Evolutionary conservation across 30 jellyfish, hydroid and myxozoan species (phyloP).

Genomic region (Rhopilema esculentum): DNA sequence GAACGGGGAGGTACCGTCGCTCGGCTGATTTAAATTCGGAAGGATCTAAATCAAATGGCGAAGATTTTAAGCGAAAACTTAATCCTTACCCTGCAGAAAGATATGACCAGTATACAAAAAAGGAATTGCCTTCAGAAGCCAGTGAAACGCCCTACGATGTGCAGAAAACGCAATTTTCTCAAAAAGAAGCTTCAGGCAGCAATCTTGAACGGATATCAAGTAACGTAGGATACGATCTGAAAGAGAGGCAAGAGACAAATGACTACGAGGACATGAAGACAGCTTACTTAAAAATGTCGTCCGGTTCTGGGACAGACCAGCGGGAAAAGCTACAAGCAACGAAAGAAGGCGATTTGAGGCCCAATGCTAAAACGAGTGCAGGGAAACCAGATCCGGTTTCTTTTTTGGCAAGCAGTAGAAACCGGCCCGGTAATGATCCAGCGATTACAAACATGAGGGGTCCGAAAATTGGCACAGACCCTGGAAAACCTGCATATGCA

Average conservation of each 20-base stretch:
- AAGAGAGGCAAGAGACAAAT: neutral
- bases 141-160: constrained; percentile 21
- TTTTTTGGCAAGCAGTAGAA: neutral
- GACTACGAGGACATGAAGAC: constrained; percentile 15
- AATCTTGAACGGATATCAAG: constrained; percentile 4
- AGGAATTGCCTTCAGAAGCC: constrained; percentile 1
- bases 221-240: neutral
- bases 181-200: neutral
- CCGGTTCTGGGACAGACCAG: neutral
- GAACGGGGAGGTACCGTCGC: constrained; percentile 40
- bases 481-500: constrained; percentile 11
- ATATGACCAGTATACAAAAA: constrained; percentile 4
- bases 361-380: neutral
- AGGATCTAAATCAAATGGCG: neutral
- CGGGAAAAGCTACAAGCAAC: neutral
- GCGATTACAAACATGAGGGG: constrained; percentile 34
- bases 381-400: neutral
- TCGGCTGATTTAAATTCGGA: neutral
- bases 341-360: neutral
- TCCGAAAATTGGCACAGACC: constrained; percentile 45
- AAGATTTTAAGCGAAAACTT: constrained; percentile 11
- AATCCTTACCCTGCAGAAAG: constrained; percentile 14
- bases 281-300: neutral
- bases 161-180: neutral
- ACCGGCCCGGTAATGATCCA: neutral